Evolutionary conservation across 2,797 vertebrate genomes (phyloP), one percentile per base, ranked within the genome.

Genomic region (Rhinichthys osculus): DNA sequence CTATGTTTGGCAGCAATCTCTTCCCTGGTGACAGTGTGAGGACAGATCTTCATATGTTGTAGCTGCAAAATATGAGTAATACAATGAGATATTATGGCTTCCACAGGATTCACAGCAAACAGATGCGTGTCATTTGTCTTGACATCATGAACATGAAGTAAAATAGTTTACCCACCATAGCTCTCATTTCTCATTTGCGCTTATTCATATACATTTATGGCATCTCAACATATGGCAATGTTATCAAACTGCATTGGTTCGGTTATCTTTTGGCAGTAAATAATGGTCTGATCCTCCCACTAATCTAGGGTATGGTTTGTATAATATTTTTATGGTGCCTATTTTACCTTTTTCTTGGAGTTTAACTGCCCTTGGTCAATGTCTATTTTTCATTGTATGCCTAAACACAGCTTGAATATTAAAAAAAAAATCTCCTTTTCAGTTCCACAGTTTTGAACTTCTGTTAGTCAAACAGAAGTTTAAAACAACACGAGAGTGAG

Each of bases 1-100:
- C 27, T 79, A 82, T 82, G 44, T 59, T n/a, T 79, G 67, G 57
- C 66, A 88, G 67, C 66, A 57, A 67, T 69, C 42, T 44, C 50
- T 35, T 77, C 70, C 7, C 13, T 44, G 4, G 47, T 77, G 50
- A 70, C 78, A 78, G 19, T 21, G 30, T n/a, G 78, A 78, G 30
- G 66, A 81, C 21, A 52, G n/a, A 82, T 44, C 54, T 71, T 71
- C n/a, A 27, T 66, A 7, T 64, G n/a, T 40, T 64, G n/a, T 66
- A 47, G 16, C 70, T 50, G 77, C 11, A 78, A 59, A 57, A 54
- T n/a, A 35, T 35, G 30, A 40, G 57, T 6, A n/a, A 66, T 66
- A 66, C 10, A 66, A 33, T 44, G n/a, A 30, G 27, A 80, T 50
- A 67, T 47, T 50, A 9, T 35, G 19, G 19, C 62, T 50, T 64